These are phyloP conservation scores for Oophaga pumilio DNA, from an alignment of 2,113 vertebrate species.

Conservation along the genomic window DNA sequence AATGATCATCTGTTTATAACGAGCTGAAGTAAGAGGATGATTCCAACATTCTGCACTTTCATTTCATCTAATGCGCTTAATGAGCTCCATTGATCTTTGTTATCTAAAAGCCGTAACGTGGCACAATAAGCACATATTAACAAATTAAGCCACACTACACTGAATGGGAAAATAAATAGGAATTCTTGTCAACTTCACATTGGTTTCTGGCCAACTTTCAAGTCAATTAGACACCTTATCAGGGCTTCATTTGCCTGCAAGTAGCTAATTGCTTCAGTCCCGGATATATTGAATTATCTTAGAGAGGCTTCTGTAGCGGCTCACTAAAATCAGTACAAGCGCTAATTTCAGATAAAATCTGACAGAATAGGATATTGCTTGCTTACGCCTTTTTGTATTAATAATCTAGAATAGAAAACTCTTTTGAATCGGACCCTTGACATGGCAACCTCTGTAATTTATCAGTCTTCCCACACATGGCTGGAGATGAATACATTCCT, in stretches of 20 bases:
- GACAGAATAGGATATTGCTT: slow-evolving; percentile 75
- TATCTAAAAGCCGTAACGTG: slow-evolving; percentile 64
- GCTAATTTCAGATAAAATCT: slow-evolving; percentile 60
- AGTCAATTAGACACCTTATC: slow-evolving; percentile 82
- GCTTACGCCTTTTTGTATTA: slow-evolving; percentile 71
- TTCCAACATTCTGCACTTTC: slow-evolving; percentile 65
- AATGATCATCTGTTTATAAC: slow-evolving; percentile 70
- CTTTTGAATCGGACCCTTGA: slow-evolving; percentile 71
- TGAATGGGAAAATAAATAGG: slow-evolving; percentile 75
- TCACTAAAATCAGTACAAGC: slow-evolving; percentile 64
- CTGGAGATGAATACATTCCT: slow-evolving; percentile 75
- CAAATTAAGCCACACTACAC: slow-evolving; percentile 73
- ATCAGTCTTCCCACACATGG: slow-evolving; percentile 73
- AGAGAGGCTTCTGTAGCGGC: slow-evolving; percentile 70
- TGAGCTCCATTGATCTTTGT: slow-evolving; percentile 62
- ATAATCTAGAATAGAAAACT: slow-evolving; percentile 75
- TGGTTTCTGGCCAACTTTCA: slow-evolving; percentile 71
- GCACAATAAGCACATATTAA: slow-evolving; percentile 67
- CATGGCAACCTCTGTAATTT: slow-evolving; percentile 67
- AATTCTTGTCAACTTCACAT: slow-evolving; percentile 73
- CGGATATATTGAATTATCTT: slow-evolving; percentile 74
- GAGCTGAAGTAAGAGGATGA: slow-evolving; percentile 59
- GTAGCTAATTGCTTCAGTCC: slow-evolving; percentile 80
- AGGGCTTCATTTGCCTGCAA: slow-evolving; percentile 70
- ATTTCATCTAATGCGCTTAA: slow-evolving; percentile 63